Evolutionary conservation across 2,113 vertebrate species (phyloP).

Genomic region (Gadus chalcogrammus): DNA sequence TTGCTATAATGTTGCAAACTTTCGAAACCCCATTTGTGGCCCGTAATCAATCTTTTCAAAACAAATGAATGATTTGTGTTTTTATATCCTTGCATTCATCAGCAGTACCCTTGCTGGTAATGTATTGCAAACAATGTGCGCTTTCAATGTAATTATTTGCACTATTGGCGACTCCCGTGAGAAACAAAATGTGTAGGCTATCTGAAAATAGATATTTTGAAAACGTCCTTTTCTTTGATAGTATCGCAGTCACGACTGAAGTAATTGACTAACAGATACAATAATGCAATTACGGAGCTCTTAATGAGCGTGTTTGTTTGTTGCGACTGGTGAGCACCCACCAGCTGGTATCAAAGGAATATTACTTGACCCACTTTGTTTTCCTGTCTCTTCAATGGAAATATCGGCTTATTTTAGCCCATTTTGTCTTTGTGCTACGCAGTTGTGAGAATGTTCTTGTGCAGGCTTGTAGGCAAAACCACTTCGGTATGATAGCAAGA

Average conservation of each 20-base stretch:
- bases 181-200: neutral
- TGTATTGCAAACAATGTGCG: neutral
- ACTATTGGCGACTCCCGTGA: constrained; percentile 1
- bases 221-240: constrained; percentile 13
- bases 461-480: no score
- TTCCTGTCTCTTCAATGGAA: constrained; percentile 33
- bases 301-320: constrained; percentile 58
- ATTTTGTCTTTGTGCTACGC: constrained; percentile 1
- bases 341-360: constrained; percentile 58
- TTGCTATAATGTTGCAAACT: neutral
- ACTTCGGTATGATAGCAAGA: no score
- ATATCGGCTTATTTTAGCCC: constrained; percentile 9
- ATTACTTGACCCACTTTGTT: constrained; percentile 54
- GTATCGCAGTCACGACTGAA: constrained; percentile 18
- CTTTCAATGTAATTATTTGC: neutral
- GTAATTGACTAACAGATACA: constrained; percentile 41
- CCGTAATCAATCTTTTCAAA: no score
- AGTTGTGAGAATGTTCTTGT: no score
- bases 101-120: constrained; percentile 9
- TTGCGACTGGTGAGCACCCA: constrained; percentile 53
- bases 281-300: constrained; percentile 41
- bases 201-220: constrained; percentile 10
- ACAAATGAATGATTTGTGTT: neutral
- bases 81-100: no score
- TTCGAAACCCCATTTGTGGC: neutral